Evolutionary conservation across 37 sponge, comb jelly and placozoan species (phyloP).

Genomic region (Geodia barretti): DNA sequence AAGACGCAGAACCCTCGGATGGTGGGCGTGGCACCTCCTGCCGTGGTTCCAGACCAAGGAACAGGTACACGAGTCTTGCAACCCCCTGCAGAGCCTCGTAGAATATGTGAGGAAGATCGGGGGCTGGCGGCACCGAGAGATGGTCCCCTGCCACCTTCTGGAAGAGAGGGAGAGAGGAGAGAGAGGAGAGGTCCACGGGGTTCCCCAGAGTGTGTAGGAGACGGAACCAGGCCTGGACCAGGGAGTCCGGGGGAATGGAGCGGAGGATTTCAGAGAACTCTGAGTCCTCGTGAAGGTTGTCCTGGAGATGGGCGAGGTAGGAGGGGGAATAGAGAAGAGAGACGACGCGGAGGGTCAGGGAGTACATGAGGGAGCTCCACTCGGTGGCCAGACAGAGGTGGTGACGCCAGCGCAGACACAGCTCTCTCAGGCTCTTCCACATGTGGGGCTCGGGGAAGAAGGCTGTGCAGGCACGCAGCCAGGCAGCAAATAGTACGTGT

Average conservation of each 20-base stretch:
- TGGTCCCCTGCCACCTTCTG: conserved; percentile 35
- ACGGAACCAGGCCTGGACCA: conserved; percentile 88
- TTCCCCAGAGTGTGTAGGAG: conserved; percentile 90
- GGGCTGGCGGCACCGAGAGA: background rate
- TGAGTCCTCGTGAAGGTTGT: conserved; percentile 7
- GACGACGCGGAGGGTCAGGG: conserved; percentile 63
- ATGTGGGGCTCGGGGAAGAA: conserved; percentile 78
- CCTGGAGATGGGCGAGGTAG: conserved; percentile 14
- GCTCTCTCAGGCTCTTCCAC: conserved; percentile 81
- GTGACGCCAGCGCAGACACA: conserved; percentile 80
- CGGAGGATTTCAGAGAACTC: conserved; percentile 16
- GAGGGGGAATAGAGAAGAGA: conserved; percentile 60
- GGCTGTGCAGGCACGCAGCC: conserved; percentile 61
- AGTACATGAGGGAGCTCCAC: conserved; percentile 64
- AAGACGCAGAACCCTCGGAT: background rate
- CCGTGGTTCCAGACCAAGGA: conserved; percentile 41
- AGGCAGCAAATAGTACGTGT: conserved; percentile 68
- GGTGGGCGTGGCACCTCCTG: conserved; percentile 6
- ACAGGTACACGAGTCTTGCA: conserved; percentile 57
- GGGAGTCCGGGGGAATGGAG: conserved; percentile 33
- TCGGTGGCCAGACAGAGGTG: conserved; percentile 65
- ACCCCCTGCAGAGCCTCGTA: conserved; percentile 65
- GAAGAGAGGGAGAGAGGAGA: conserved; percentile 57
- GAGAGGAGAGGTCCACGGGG: conserved; percentile 70
- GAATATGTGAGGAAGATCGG: conserved; percentile 61